phyloP scores from a whole-genome alignment of 2,797 vertebrate species.

The Novumbra hubbsi region DNA sequence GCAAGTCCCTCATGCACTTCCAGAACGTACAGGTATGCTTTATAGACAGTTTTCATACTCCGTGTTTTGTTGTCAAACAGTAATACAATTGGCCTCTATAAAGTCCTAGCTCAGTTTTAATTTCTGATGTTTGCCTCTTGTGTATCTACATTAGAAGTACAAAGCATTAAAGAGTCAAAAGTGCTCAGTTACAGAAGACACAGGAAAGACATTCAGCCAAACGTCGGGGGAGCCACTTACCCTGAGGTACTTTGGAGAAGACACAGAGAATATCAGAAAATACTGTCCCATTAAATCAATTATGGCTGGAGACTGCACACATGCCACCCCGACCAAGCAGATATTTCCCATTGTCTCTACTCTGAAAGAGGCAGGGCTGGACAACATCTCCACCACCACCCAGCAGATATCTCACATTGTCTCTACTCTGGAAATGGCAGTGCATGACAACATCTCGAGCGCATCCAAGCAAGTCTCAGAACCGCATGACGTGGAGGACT shows the following conservation, averaged over 20 bases:
- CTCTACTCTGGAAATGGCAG: neutral
- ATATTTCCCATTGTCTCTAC: neutral
- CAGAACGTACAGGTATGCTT: conserved; percentile 81
- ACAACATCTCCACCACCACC: neutral
- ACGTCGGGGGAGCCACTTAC: neutral
- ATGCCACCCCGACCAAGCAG: neutral
- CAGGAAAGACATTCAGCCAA: neutral
- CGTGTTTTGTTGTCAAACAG: neutral
- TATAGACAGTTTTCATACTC: neutral
- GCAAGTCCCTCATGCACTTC: conserved; percentile 84
- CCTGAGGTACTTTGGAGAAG: neutral
- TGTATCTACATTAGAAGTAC: conserved; percentile 46
- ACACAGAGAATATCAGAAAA: neutral
- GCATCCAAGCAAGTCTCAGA: neutral
- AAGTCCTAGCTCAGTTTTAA: neutral
- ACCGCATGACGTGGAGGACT: neutral
- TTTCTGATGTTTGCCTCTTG: neutral
- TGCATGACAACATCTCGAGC: neutral
- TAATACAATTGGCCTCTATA: neutral
- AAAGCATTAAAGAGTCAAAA: conserved; percentile 31
- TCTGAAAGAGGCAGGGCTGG: neutral
- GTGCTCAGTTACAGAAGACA: neutral
- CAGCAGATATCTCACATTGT: neutral
- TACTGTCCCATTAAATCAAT: neutral
- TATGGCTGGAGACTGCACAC: neutral